These are phyloP conservation scores for Saxidomus purpurata DNA, from an alignment of 1,140 invertebrate species.

Conservation along the genomic window DNA sequence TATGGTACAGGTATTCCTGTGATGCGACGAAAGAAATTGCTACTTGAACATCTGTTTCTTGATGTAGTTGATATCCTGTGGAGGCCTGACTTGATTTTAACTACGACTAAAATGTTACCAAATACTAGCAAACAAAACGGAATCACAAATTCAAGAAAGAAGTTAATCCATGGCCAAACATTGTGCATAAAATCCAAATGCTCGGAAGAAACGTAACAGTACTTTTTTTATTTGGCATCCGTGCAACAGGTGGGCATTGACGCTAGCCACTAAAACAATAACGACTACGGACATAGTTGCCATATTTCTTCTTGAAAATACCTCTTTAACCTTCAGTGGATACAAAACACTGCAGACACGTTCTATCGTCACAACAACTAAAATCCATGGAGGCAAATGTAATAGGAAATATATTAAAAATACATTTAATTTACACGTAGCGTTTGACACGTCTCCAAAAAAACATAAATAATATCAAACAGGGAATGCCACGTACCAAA, in stretches of 20 bases:
- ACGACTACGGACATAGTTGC: background rate
- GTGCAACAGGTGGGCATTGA: background rate
- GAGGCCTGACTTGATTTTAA: background rate
- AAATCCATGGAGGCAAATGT: background rate
- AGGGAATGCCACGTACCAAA: no score
- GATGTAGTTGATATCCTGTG: background rate
- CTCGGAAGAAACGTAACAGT: background rate
- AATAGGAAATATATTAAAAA: background rate
- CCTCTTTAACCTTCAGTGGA: background rate
- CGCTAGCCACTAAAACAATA: background rate
- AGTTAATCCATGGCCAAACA: background rate
- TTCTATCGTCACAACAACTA: background rate
- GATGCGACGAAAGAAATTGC: background rate
- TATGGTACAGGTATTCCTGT: background rate
- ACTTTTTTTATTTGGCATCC: background rate
- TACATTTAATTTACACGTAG: background rate
- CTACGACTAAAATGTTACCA: background rate
- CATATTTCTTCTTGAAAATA: background rate
- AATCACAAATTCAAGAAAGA: background rate
- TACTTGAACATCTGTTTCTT: background rate
- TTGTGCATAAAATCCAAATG: background rate
- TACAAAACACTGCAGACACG: background rate
- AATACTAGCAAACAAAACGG: background rate
- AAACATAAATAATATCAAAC: no score
- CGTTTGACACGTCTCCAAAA: background rate